Evolutionary conservation across 2,888 invertebrate genomes (phyloP).

Genomic region (Xanthorhoe spadicearia): DNA sequence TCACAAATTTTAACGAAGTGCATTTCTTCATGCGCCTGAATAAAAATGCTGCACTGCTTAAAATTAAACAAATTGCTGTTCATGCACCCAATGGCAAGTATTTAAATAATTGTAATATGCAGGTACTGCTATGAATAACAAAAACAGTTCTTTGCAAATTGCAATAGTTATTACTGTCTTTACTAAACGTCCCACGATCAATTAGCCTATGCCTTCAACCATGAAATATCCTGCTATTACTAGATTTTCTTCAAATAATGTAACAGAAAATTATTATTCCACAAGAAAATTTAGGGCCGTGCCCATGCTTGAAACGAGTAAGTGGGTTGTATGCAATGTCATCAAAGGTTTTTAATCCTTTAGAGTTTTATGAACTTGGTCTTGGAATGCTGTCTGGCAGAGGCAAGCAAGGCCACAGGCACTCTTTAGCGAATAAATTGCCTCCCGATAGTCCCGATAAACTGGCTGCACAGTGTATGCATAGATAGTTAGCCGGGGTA

Average conservation of each 20-base stretch:
- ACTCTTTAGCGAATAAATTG: conserved; percentile 80
- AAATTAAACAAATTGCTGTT: conserved; percentile 28
- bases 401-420: conserved; percentile 64
- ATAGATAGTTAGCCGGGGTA: conserved; percentile 59
- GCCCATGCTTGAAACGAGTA: neutral
- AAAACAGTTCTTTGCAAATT: neutral
- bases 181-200: conserved; percentile 19
- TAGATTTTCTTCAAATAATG: conserved; percentile 9
- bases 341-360: conserved; percentile 64
- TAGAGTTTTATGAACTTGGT: conserved; percentile 70
- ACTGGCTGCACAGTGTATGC: conserved; percentile 58
- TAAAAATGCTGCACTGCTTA: conserved; percentile 27
- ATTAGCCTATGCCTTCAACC: conserved; percentile 8
- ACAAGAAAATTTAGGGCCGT: neutral
- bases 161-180: conserved; percentile 13
- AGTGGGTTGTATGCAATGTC: conserved; percentile 40
- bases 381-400: conserved; percentile 71
- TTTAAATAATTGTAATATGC: conserved; percentile 4
- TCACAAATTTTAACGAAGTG: conserved; percentile 43
- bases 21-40: conserved; percentile 35
- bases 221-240: conserved; percentile 10
- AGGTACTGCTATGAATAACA: conserved; percentile 1
- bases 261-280: conserved; percentile 9
- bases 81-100: neutral
- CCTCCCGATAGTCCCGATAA: conserved; percentile 65